Conservation (phyloP, 2,113 vertebrate genomes). For the Nesogale talazaci region DNA sequence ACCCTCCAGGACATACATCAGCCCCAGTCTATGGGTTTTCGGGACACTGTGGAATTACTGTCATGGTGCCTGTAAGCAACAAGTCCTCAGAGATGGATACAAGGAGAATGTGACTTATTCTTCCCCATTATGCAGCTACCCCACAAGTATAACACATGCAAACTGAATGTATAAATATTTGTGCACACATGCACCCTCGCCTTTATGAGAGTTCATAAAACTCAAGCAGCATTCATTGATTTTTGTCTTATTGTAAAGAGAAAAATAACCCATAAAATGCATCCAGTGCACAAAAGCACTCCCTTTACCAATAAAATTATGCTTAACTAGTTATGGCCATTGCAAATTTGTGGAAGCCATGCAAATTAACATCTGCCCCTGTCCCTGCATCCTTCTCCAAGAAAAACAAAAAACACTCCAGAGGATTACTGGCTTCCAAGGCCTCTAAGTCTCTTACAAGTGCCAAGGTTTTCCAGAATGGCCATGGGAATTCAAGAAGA, state of each 20-base stretch:
- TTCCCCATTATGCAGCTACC: background rate
- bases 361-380: background rate
- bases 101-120: background rate
- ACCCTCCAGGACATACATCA: fast-evolving
- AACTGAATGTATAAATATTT: background rate
- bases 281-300: conserved; percentile 21
- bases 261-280: conserved; percentile 55
- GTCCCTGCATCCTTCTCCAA: background rate
- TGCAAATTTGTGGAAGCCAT: background rate
- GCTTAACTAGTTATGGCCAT: background rate
- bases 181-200: background rate
- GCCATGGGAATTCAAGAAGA: background rate
- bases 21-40: background rate
- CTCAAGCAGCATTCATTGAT: conserved; percentile 60
- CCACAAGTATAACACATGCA: background rate
- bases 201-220: conserved; percentile 65
- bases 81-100: background rate
- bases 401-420: background rate
- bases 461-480: background rate
- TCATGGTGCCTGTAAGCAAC: background rate
- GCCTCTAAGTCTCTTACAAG: background rate
- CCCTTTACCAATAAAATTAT: background rate
- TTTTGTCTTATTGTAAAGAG: conserved; percentile 69
- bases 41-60: background rate
- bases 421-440: background rate